Percentiles rank a stretch among this genome's conserved stretches.
These are phyloP conservation scores for Dissostichus mawsoni DNA, from an alignment of 2,113 vertebrate species.

Conservation along the genomic window DNA sequence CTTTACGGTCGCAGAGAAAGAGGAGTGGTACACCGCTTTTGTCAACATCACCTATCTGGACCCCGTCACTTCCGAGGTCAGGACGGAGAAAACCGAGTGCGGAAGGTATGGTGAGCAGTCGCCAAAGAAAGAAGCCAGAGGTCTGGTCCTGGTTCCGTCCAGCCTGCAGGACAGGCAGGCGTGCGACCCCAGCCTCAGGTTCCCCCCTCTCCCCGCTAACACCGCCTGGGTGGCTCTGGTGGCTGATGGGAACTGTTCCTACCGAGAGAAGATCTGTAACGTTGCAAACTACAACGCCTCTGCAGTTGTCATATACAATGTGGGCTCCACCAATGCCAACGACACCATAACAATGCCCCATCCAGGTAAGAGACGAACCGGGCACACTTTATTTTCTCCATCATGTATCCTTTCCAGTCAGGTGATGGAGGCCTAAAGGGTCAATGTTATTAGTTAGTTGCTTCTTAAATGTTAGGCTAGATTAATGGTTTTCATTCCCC, in stretches of 20 bases:
- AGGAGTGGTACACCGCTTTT: conserved; percentile 99
- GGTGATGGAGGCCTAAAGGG: conserved; percentile 4
- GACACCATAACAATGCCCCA: conserved; percentile 97
- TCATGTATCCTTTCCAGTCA: not conserved
- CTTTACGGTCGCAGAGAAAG: conserved; percentile 97
- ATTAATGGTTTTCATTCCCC: conserved; percentile 16
- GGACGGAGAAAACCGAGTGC: conserved; percentile 94
- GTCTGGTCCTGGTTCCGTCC: conserved; percentile 88
- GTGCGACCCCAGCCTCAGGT: conserved; percentile 90
- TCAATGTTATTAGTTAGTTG: not conserved
- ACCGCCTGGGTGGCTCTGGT: conserved; percentile 93
- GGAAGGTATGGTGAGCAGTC: conserved; percentile 98
- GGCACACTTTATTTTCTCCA: not conserved
- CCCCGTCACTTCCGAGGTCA: conserved; percentile 85
- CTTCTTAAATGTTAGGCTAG: not conserved
- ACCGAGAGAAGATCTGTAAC: conserved; percentile 92
- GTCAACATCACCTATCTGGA: conserved; percentile 97
- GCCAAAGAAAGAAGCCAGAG: conserved; percentile 92
- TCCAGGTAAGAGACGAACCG: conserved; percentile 86
- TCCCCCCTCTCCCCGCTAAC: conserved; percentile 81
- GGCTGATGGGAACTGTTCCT: conserved; percentile 93
- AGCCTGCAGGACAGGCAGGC: conserved; percentile 86
- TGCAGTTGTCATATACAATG: conserved; percentile 94
- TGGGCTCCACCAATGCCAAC: conserved; percentile 89
- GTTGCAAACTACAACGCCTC: conserved; percentile 92